A percentile compares a stretch with the other conserved stretches of the same genome.
These are phyloP conservation scores for Thunnus thynnus DNA, from an alignment of 2,113 vertebrate species.

Conservation along the genomic window DNA sequence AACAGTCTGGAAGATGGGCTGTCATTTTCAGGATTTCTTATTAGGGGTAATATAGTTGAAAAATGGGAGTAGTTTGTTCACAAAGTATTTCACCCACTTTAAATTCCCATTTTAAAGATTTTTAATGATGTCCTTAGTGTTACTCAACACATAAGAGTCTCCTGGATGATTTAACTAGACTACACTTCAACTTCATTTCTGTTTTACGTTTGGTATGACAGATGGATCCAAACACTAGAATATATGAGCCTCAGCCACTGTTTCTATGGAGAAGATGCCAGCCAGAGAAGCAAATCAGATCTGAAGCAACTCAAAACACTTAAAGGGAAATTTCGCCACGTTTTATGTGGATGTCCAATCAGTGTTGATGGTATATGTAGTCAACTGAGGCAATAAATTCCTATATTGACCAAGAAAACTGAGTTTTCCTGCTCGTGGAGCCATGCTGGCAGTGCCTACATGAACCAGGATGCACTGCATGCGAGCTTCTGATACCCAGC, in stretches of 20 bases:
- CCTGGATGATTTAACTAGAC: not conserved
- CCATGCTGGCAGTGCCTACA: no score
- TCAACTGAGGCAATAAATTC: no score
- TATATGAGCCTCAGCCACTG: no score
- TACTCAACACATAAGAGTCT: not conserved
- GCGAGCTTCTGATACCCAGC: no score
- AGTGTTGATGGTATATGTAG: no score
- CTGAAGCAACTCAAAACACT: not conserved
- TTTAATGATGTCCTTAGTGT: not conserved
- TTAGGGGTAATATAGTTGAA: constrained; percentile 20
- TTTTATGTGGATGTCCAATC: no score
- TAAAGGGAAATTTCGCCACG: no score
- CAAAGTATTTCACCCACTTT: not conserved
- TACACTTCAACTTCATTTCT: not conserved
- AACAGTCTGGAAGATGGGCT: constrained; percentile 68
- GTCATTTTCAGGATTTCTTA: constrained; percentile 52
- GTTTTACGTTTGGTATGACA: not conserved
- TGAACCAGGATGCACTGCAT: no score
- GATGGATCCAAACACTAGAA: not conserved
- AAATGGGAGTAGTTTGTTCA: not conserved
- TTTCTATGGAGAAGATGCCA: no score
- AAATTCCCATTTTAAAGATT: not conserved
- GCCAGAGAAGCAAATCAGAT: not conserved
- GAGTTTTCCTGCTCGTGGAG: no score
- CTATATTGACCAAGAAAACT: no score